Conservation (phyloP, 1,140 invertebrate species). For the Aleiodes sp. region DNA sequence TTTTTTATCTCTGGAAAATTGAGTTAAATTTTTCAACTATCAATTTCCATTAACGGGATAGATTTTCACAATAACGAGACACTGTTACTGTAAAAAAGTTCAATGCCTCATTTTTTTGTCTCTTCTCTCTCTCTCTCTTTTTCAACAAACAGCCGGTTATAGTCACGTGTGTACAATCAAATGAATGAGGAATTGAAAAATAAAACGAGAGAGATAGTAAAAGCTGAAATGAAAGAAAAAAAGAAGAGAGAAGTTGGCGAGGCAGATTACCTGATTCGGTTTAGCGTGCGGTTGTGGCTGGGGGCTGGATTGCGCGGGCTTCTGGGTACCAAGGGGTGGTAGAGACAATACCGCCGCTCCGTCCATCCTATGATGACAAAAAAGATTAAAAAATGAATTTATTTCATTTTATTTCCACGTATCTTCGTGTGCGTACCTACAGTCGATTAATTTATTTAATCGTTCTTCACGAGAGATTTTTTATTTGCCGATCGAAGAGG, state of each 20-base stretch:
- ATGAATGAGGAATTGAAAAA: background rate
- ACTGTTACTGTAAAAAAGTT: background rate
- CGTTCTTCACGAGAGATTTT: background rate
- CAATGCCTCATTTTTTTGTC: constrained; percentile 9
- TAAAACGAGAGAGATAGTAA: background rate
- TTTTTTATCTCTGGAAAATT: background rate
- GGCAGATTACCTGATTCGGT: constrained; percentile 56
- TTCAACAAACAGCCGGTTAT: constrained; percentile 5
- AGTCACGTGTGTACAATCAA: constrained; percentile 6
- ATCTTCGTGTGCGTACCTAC: constrained; percentile 2
- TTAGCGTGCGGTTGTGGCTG: constrained; percentile 56
- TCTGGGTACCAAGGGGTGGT: constrained; percentile 48
- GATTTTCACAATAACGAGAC: constrained; percentile 15
- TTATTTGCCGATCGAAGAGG: too few species aligned
- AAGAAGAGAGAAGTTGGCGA: background rate
- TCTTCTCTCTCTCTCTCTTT: background rate
- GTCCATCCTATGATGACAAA: constrained; percentile 55
- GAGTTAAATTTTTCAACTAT: constrained; percentile 6
- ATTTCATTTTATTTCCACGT: constrained; percentile 10
- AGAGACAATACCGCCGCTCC: constrained; percentile 55
- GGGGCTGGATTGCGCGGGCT: constrained; percentile 48
- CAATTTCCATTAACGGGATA: constrained; percentile 10
- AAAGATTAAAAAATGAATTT: constrained; percentile 22
- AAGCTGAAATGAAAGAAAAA: background rate
- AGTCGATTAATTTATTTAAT: constrained; percentile 14